A percentile compares a stretch with the other conserved stretches of the same genome.
These are phyloP conservation scores for Zaprionus tsacasi DNA, from an alignment of 1,140 invertebrate genomes.

Conservation along the genomic window DNA sequence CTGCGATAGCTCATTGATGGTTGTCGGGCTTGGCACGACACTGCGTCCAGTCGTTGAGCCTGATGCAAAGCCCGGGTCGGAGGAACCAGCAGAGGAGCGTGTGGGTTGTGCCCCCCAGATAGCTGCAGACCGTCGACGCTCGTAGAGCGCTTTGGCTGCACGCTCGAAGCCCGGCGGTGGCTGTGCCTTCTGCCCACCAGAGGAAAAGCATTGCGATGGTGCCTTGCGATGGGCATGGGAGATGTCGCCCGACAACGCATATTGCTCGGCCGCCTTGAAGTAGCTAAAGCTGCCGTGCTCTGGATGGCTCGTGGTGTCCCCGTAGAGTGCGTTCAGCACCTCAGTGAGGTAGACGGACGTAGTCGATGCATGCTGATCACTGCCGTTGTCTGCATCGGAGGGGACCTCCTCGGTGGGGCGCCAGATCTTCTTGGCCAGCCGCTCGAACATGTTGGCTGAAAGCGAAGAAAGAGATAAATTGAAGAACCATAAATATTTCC, in stretches of 20 bases:
- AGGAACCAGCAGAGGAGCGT: not conserved
- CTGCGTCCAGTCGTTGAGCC: not conserved
- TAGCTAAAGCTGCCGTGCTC: slow-evolving; percentile 55
- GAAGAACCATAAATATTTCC: not conserved
- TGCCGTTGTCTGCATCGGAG: not conserved
- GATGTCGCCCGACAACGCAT: slow-evolving; percentile 54
- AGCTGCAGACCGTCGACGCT: slow-evolving; percentile 22
- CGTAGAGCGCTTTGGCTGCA: slow-evolving; percentile 23
- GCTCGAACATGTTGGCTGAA: slow-evolving; percentile 43
- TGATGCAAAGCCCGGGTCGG: not conserved
- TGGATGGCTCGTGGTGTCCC: slow-evolving; percentile 56
- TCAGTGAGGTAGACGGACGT: slow-evolving; percentile 42
- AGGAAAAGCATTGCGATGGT: not conserved
- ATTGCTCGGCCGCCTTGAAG: slow-evolving; percentile 73
- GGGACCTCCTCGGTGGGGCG: slow-evolving; percentile 28
- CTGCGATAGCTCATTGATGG: slow-evolving; percentile 26
- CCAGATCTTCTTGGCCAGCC: slow-evolving; percentile 62
- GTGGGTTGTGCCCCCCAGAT: not conserved
- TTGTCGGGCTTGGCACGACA: not conserved
- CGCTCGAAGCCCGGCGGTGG: slow-evolving; percentile 50
- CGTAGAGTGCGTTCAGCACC: slow-evolving; percentile 55
- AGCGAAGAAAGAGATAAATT: not conserved
- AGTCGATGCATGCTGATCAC: not conserved
- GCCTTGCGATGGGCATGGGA: slow-evolving; percentile 9
- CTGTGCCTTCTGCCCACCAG: not conserved